Conservation (phyloP, 2,113 vertebrate species). For the Myiopsitta monachus region DNA sequence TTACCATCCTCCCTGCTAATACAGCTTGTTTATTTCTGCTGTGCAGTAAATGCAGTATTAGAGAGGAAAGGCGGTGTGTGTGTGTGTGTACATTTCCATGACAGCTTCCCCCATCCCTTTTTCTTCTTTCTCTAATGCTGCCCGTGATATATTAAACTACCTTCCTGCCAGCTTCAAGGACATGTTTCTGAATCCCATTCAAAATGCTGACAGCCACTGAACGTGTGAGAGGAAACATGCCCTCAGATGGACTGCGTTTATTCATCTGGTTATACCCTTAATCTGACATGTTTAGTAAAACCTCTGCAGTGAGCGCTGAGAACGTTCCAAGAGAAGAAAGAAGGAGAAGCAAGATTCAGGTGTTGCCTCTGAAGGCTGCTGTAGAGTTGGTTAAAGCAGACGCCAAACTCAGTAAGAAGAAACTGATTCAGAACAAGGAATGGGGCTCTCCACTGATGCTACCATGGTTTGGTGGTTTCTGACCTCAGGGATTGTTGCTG, state of each 20-base stretch:
- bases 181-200: slow-evolving; percentile 60
- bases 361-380: background rate
- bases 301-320: background rate
- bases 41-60: background rate
- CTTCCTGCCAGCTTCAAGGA: slow-evolving; percentile 49
- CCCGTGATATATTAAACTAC: slow-evolving; percentile 2
- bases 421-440: background rate
- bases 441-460: background rate
- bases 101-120: slow-evolving; percentile 35
- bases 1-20: rapidly evolving
- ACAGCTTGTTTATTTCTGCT: background rate
- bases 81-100: background rate
- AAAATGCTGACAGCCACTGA: slow-evolving; percentile 33
- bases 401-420: background rate
- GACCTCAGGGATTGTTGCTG: background rate
- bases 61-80: background rate
- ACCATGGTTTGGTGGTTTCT: background rate
- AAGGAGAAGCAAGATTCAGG: slow-evolving; percentile 12
- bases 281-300: slow-evolving; percentile 66
- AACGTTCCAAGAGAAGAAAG: background rate
- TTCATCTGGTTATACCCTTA: slow-evolving; percentile 33
- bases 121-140: slow-evolving; percentile 21
- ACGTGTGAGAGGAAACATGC: slow-evolving; percentile 46
- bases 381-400: background rate
- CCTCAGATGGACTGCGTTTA: slow-evolving; percentile 53